Evolutionary conservation across 2,797 vertebrate genomes (phyloP), one percentile per base, ranked within the genome.

Genomic region (Squalus acanthias): DNA sequence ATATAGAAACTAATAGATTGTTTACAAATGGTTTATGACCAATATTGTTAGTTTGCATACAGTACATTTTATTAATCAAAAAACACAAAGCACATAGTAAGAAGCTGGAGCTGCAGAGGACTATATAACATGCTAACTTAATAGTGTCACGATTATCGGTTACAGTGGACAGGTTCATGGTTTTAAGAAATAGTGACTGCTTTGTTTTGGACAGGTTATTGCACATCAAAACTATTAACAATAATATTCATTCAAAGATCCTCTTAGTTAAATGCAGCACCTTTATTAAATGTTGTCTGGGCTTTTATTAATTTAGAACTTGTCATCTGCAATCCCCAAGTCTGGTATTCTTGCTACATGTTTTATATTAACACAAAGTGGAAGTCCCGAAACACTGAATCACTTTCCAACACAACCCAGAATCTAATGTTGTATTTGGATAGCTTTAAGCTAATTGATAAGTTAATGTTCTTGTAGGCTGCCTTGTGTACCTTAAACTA

Each of bases 391-490:
- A 91, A 91, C 26, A 17, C 12, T 33, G 53, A 53, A 57, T 91
- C 88, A 63, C 57, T 85, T 50, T 50, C 22, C 17, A 29, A 91
- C 57, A 91, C 26, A 91, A 91, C 15, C 17, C 3, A 3, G 53
- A 26, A 76, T 76, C 26, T 26, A 76, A 60, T 57, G 5, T 85
- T 33, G 29, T 63, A 63, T 63, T 63, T 91, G 88, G 53, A n/a
- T 65, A 60, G 29, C 10, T 91, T 91, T 17, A 13, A n/a, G 60
- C 57, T 33, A 63, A 12, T 63, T 63, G 57, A 91, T 91, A 13
- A 91, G 26, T 91, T 91, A 29, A 91, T 17, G 29, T 91, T 91
- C 26, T 91, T 91, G 88, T 91, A n/a, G 57, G 57, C 57, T 91
- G 13, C 53, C 29, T 82, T 50, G 39, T 85, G 79, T 22, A 85